Percentiles rank a stretch among this genome's conserved stretches.
These are phyloP conservation scores for Sebastes miniatus DNA, from an alignment of 2,797 vertebrate species.

Conservation along the genomic window DNA sequence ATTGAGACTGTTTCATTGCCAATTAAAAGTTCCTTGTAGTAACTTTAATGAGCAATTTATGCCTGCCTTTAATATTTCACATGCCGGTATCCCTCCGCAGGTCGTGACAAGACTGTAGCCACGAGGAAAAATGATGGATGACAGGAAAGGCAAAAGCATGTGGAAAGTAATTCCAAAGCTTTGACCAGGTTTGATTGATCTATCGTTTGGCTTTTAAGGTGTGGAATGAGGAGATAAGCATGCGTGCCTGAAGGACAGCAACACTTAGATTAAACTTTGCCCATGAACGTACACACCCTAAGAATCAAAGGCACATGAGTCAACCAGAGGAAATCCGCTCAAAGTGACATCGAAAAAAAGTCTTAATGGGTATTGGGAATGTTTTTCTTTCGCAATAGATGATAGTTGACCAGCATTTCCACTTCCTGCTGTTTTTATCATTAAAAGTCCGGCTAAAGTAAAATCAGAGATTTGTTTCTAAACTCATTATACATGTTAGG, in stretches of 20 bases:
- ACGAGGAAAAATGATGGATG: neutral
- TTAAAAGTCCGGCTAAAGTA: neutral
- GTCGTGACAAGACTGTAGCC: neutral
- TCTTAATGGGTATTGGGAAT: neutral
- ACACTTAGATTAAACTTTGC: neutral
- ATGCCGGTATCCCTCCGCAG: neutral
- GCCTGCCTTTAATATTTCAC: neutral
- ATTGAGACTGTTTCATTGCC: no score
- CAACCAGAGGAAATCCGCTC: neutral
- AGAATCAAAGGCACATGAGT: neutral
- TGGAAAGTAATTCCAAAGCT: neutral
- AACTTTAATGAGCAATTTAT: neutral
- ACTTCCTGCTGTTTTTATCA: no score
- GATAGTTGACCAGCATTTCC: neutral
- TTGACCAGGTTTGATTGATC: constrained; percentile 23
- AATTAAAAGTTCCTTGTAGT: no score
- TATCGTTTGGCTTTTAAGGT: constrained; percentile 23
- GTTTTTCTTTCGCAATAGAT: neutral
- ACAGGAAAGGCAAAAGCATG: neutral
- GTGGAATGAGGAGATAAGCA: constrained; percentile 23
- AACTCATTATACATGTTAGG: neutral
- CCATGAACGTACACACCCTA: neutral
- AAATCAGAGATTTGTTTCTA: neutral
- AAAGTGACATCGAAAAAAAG: constrained; percentile 1
- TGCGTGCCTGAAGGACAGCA: constrained; percentile 20